Base-by-base conservation (phyloP, 2,888 invertebrate genomes). In the Prosapia bicincta region DNA sequence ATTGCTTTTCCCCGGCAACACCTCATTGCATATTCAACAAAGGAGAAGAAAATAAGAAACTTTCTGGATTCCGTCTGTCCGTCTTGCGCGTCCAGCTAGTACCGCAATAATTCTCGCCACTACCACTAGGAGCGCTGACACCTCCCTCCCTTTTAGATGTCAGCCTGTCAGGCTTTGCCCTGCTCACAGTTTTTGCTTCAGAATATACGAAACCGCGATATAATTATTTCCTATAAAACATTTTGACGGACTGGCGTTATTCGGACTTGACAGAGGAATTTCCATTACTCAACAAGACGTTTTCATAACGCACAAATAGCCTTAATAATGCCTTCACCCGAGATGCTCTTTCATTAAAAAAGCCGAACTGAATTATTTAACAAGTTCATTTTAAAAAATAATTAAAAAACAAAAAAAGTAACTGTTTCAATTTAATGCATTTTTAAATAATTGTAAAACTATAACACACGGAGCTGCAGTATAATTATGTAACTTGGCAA, bases 21-120 rank as follows among this genome's bases (percentile, higher is more conserved):
- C 54, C 54, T 54, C 54, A 54, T 54, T 54, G 54, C 54, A 54
- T 54, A 54, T 54, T 54, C 54, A 54, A 54, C 54, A 54, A 54
- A 7, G 38, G 38, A n/a, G 54, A 54, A 54, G 54, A 54, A 54
- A 54, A 54, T 54, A 54, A 54, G 54, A 54, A 54, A 54, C 54
- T 54, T 54, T 54, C 54, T 9, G 54, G 54, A 54, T 54, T 54
- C 54, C 54, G 54, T 54, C 54, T 54, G 54, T 54, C 54, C 54
- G 54, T 54, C 54, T 54, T 20, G 20, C 54, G 54, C n/a, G n/a
- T 54, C 54, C 54, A 20, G 54, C n/a, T 54, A 20, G 54, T 54
- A 13, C 20, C 54, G 54, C 54, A 54, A 54, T 54, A 54, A 54
- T 54, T 54, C 54, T 54, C 54, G n/a, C 20, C 20, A 20, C 54